phyloP scores from a whole-genome alignment of 2,888 invertebrate genomes.

The Metellina segmentata region DNA sequence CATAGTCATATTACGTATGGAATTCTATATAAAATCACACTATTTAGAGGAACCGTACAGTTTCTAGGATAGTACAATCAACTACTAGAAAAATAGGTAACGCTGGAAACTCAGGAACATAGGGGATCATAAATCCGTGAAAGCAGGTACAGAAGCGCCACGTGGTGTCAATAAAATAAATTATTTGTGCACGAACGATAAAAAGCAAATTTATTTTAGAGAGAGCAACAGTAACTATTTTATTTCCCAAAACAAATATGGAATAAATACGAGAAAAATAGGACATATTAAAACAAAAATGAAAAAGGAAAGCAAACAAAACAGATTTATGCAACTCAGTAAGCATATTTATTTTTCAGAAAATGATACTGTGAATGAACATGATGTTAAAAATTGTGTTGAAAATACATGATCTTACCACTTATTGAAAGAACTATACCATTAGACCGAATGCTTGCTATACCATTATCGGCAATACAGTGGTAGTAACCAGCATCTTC shows the following conservation, averaged over 20 bases:
- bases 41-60: neutral
- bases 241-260: too few species aligned
- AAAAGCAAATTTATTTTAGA: neutral
- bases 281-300: neutral
- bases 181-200: conserved; percentile 18
- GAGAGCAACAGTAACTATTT: neutral
- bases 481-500: conserved; percentile 62
- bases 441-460: conserved; percentile 48
- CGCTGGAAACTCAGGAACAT: too few species aligned
- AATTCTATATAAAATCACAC: neutral
- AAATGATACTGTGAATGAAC: too few species aligned
- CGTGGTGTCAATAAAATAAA: conserved; percentile 49
- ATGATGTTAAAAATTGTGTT: neutral
- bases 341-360: too few species aligned
- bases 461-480: conserved; percentile 65
- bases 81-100: too few species aligned
- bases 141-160: conserved; percentile 61
- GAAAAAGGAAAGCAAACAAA: neutral
- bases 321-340: neutral
- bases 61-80: too few species aligned
- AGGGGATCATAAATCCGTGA: neutral
- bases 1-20: too few species aligned
- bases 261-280: too few species aligned
- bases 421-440: conserved; percentile 61
- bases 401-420: conserved; percentile 45